Evolutionary conservation across 23 tunicate species (phyloP).

Genomic region (Diplosoma virens): DNA sequence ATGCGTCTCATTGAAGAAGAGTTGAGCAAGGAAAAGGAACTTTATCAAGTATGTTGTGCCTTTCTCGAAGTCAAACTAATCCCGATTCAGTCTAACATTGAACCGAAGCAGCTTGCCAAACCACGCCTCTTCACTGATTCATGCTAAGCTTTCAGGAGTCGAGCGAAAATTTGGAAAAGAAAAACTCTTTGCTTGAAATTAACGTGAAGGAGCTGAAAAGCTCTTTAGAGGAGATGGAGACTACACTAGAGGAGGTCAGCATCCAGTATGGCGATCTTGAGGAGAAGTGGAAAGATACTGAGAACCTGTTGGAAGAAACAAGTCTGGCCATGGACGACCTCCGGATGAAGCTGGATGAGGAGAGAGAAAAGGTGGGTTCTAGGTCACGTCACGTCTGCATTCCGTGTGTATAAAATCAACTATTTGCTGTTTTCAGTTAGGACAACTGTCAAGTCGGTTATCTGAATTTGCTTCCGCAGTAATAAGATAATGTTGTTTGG

Average conservation of each 20-base stretch:
- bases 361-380: constrained; percentile 16
- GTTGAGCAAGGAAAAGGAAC: neutral
- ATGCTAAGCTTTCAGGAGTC: neutral
- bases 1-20: neutral
- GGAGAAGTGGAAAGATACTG: neutral
- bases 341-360: constrained; percentile 8
- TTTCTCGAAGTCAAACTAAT: too few relatives aligned
- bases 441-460: too few relatives aligned
- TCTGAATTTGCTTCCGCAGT: too few relatives aligned
- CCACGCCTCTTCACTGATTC: too few relatives aligned
- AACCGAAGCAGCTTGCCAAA: too few relatives aligned
- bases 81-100: too few relatives aligned
- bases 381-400: too few relatives aligned
- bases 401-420: too few relatives aligned
- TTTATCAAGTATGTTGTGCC: too few relatives aligned
- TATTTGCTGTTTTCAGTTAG: too few relatives aligned
- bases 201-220: neutral
- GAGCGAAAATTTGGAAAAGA: neutral
- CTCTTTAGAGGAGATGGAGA: neutral
- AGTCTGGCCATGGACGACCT: constrained; percentile 24
- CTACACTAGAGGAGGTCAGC: neutral
- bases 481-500: too few relatives aligned
- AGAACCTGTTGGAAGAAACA: constrained; percentile 17
- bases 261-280: constrained; percentile 3
- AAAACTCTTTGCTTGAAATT: neutral